Conservation (phyloP, 2,888 invertebrate genomes). For the Eurytoma adleriae region DNA sequence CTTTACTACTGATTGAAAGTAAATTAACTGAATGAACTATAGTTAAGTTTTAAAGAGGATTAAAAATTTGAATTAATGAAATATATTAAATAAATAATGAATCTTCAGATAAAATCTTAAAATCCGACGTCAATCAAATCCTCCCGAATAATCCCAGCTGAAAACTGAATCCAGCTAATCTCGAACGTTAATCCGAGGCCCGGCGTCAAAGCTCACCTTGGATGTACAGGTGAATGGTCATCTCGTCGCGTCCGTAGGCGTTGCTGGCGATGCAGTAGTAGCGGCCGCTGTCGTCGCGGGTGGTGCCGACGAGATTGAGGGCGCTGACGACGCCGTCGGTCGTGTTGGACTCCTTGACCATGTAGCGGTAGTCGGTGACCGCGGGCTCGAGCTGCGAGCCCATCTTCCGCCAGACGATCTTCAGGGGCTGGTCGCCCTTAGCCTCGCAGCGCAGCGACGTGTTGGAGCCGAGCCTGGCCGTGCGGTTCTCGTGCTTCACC, state of each 20-base stretch:
- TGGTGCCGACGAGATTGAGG: conserved; percentile 89
- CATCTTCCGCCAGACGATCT: conserved; percentile 89
- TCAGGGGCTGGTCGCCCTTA: conserved; percentile 91
- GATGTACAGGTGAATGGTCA: conserved; percentile 92
- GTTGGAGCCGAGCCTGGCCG: conserved; percentile 72
- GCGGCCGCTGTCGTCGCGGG: conserved; percentile 91
- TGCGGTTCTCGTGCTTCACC: conserved; percentile 80
- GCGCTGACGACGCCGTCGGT: conserved; percentile 87
- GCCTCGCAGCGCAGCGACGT: conserved; percentile 87
- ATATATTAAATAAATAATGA: too few species aligned
- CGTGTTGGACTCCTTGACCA: conserved; percentile 71
- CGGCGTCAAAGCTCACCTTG: conserved; percentile 80
- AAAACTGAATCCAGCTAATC: too few species aligned
- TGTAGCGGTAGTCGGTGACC: conserved; percentile 73
- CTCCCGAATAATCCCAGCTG: too few species aligned
- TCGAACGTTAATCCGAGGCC: too few species aligned
- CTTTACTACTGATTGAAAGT: neutral
- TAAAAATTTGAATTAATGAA: too few species aligned
- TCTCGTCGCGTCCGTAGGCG: conserved; percentile 92
- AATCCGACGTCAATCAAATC: too few species aligned
- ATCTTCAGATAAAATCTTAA: too few species aligned
- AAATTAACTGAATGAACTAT: neutral
- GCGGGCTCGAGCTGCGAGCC: conserved; percentile 76
- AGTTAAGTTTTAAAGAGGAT: too few species aligned
- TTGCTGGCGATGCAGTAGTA: conserved; percentile 93